Evolutionary conservation across 2,888 invertebrate genomes (phyloP).

Genomic region (Macaria liturata): DNA sequence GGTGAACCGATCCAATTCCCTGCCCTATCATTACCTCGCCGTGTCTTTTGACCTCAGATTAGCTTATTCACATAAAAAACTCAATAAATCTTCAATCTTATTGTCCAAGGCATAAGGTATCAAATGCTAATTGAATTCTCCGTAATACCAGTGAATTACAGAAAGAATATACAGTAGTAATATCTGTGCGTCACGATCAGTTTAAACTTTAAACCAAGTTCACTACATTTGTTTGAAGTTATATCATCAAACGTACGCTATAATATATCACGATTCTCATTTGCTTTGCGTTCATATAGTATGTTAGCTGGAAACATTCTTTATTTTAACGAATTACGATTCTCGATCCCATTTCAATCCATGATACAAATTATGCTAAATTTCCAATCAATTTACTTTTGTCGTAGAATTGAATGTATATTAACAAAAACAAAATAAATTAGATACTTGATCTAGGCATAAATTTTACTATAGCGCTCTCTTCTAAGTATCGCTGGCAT

Average conservation of each 20-base stretch:
- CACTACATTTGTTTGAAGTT: slow-evolving; percentile 50
- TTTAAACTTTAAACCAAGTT: slow-evolving; percentile 53
- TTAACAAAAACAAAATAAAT: too few species aligned
- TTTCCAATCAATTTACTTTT: too few species aligned
- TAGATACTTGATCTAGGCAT: too few species aligned
- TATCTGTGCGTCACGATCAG: slow-evolving; percentile 47
- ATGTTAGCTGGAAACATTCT: slow-evolving; percentile 46
- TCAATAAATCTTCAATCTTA: slow-evolving; percentile 23
- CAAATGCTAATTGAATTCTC: slow-evolving; percentile 8
- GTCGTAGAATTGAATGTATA: too few species aligned
- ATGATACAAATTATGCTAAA: too few species aligned
- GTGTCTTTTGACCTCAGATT: slow-evolving; percentile 73
- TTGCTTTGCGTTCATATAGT: slow-evolving; percentile 39
- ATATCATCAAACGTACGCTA: slow-evolving; percentile 45
- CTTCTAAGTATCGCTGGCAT: too few species aligned
- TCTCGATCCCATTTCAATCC: too few species aligned
- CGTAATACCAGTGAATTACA: slow-evolving; percentile 12
- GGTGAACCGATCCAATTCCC: slow-evolving; percentile 51
- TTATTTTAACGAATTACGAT: slow-evolving; percentile 35
- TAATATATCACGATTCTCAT: slow-evolving; percentile 61
- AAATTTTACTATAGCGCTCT: too few species aligned
- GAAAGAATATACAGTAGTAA: slow-evolving; percentile 35
- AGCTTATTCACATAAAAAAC: slow-evolving; percentile 23
- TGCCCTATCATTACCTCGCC: slow-evolving; percentile 70
- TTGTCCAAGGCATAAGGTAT: slow-evolving; percentile 12